Conservation (phyloP, 2,797 vertebrate genomes). For the Callimico goeldii region DNA sequence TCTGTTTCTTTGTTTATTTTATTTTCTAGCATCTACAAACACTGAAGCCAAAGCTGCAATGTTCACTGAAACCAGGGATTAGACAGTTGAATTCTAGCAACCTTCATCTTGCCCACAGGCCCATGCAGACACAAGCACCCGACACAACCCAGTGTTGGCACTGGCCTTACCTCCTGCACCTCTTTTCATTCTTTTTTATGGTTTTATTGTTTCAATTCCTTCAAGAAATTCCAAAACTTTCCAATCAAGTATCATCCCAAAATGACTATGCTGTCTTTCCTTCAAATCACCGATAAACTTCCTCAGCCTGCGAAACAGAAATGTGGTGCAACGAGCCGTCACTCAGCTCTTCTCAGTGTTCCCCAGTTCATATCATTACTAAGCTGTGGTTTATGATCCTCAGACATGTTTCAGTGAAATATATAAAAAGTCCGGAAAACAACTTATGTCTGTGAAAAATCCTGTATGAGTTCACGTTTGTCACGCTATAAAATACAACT, state of each 20-base stretch:
- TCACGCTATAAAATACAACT: neutral
- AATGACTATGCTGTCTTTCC: neutral
- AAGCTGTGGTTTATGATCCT: neutral
- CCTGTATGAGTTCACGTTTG: neutral
- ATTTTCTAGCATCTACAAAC: neutral
- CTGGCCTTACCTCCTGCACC: neutral
- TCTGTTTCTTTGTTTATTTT: neutral
- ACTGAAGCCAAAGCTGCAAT: neutral
- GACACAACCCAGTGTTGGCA: rapidly evolving
- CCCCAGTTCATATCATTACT: neutral
- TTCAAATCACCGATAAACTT: neutral
- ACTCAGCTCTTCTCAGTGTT: neutral
- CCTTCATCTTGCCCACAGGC: rapidly evolving
- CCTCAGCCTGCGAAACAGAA: neutral
- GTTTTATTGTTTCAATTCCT: neutral
- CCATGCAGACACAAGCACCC: neutral
- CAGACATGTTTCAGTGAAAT: neutral
- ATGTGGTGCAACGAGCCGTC: neutral
- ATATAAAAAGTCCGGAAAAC: neutral
- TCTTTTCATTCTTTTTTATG: neutral
- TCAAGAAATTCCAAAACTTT: neutral
- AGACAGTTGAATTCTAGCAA: neutral
- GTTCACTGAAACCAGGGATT: neutral
- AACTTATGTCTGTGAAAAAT: neutral
- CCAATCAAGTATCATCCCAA: neutral